phyloP scores from a whole-genome alignment of 2,797 vertebrate species.

The Cyprinella venusta region DNA sequence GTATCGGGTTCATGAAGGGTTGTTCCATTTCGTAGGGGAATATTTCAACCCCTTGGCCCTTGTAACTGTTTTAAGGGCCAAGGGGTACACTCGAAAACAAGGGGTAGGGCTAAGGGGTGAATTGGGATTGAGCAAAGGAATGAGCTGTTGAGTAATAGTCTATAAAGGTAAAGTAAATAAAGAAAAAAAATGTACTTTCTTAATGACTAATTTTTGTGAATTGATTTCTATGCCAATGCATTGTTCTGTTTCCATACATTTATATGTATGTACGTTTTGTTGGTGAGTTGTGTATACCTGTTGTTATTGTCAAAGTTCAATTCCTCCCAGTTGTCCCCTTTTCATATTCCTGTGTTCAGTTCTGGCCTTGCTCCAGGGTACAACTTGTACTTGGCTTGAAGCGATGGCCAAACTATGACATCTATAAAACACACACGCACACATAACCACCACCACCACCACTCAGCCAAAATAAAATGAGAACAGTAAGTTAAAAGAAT shows the following conservation, averaged over 20 bases:
- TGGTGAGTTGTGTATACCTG: constrained; percentile 8
- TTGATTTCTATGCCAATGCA: constrained; percentile 3
- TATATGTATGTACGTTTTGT: constrained; percentile 11
- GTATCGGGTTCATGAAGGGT: no score
- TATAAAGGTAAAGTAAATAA: constrained; percentile 22
- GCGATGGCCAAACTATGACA: constrained; percentile 63
- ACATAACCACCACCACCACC: constrained; percentile 6
- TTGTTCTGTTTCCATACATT: not conserved
- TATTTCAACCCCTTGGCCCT: no score
- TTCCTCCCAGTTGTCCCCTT: constrained; percentile 53
- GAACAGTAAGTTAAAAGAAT: constrained; percentile 43
- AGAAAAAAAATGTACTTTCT: not conserved
- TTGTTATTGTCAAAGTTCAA: constrained; percentile 29
- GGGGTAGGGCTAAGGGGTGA: no score
- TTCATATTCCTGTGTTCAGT: constrained; percentile 59
- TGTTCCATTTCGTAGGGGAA: no score
- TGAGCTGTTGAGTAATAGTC: constrained; percentile 66
- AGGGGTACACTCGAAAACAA: no score
- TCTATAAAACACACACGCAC: constrained; percentile 50
- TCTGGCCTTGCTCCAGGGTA: constrained; percentile 68
- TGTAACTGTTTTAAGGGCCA: no score
- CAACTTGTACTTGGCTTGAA: constrained; percentile 74
- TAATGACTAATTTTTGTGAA: not conserved
- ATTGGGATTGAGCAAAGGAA: no score
- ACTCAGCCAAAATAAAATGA: constrained; percentile 51